Evolutionary conservation across 2,113 vertebrate genomes (phyloP), one percentile per base, ranked within the genome.

Genomic region (Ciconia boyciana): DNA sequence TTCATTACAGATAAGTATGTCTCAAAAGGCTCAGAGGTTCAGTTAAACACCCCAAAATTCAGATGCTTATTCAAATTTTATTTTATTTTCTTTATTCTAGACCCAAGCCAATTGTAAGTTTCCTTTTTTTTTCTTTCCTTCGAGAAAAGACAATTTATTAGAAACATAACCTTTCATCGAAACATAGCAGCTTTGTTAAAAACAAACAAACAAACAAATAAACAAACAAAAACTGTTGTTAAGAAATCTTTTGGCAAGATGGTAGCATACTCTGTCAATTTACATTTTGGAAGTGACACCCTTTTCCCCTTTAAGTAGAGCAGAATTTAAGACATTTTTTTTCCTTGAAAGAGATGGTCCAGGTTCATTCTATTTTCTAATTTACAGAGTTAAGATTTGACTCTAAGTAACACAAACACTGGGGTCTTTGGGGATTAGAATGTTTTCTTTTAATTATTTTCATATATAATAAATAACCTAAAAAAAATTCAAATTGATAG

Each of bases 401-500:
- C 41, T 79, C 24, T 74, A 86, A 83, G 58, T 83, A 93, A 86
- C 28, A 69, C 5, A 93, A 83, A 90, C 91, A 77, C 6, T 29
- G 19, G 19, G 10, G 31, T 61, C 83, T 93, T 77, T 36, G 6
- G 76, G 80, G 89, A 94, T 83, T 92, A 83, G 9, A 81, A 65
- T 78, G 43, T 78, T 97, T 94, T 92, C 64, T 93, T 94, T 94
- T 75, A 87, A 96, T 94, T 93, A 93, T 94, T 96, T 86, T 86
- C 31, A 72, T 94, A 89, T 86, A 51, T 81, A 83, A 89, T 94
- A 94, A 89, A 92, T 83, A 94, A 92, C 26, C 18, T 34, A 32
- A 90, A 80, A 80, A 82, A 77, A 36, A 7, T 6, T 55, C 12
- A 62, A 43, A 66, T 54, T 72, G 36, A 46, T 66, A 80, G 68